Base-by-base conservation (phyloP, 2,113 vertebrate species). In the Cryptotis parvus region DNA sequence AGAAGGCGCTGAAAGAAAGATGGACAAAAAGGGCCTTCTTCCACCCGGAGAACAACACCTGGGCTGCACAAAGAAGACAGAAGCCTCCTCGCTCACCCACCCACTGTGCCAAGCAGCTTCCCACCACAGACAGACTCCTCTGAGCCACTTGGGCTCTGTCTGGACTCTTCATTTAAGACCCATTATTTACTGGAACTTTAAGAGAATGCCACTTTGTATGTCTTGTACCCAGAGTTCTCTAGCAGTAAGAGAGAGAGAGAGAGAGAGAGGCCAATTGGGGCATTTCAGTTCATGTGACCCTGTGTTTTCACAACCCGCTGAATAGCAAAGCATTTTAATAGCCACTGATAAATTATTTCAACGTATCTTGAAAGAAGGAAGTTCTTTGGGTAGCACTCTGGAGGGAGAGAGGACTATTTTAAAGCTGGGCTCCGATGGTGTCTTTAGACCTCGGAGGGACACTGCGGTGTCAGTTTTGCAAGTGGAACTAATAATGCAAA, bases 11-110 rank as follows among this genome's bases (percentile, higher is more conserved):
- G 78, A 95, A 91, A 94, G 58, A 89, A 92, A 75, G 77, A 78
- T 58, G 58, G 89, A 96, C 76, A 87, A 88, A 96, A 91, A 93
- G 39, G 24, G 70, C 87, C 87, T 89, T 93, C 91, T 92, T 94
- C 89, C 63, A 52, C 86, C 55, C 58, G 18, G 43, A 49, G 76
- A 91, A 87, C 95, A 91, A 87, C 95, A 97, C 92, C 95, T 96
- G 94, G 95, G 74, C 87, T 11, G 3, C 27, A 91, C 90, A 94
- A 94, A 95, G n/a, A 29, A 45, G 52, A 26, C 84, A 39, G 52
- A 58, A 39, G 31, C 45, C 69, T 31, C 7, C 1, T 75, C 75
- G 94, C 91, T 31, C 81, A 79, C 22, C 70, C 90, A 73, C 84
- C 78, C 39, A 55, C 94, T n/a, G 87, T 1, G 81, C 74, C 76